Base-by-base conservation (phyloP, 2,888 invertebrate genomes). In the Petrophora chlorosata region DNA sequence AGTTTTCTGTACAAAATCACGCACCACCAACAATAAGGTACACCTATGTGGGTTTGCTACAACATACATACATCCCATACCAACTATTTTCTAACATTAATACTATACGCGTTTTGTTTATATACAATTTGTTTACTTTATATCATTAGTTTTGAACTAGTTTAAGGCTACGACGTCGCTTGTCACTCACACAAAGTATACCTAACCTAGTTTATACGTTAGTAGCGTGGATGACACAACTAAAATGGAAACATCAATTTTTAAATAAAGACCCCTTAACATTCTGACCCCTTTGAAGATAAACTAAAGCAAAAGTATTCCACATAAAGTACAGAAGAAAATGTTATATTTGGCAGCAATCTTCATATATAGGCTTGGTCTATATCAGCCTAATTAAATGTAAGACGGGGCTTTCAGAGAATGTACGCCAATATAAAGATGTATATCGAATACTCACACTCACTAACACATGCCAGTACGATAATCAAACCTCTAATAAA, bases 91-190 rank as follows among this genome's bases (percentile, higher is more conserved):
- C 79, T 86, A 82, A 78, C 65, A 77, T 79, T 85, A 85, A 79
- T 73, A 79, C 84, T 85, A 85, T 76, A 34, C 25, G 73, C 67
- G 65, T 77, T 59, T 79, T 75, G 67, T 70, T 73, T 87, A 87
- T 88, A 75, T 88, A 87, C 85, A 86, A 59, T 59, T 71, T 73
- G 69, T 70, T 70, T 65, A 47, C 69, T 75, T 79, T 79, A 74
- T 72, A 75, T 73, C 70, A 79, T 79, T 87, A 89, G 86, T 87
- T 90, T 90, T 89, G 90, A 89, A 90, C 90, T 89, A 90, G 83
- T 85, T 85, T 90, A 90, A 90, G 89, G 89, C 90, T 90, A 89
- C 87, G 81, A 83, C 78, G 77, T 83, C 79, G 79, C 74, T 67
- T 72, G 80, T 84, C 81, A 85, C 80, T 78, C 83, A 83, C 83